Evolutionary conservation across 2,797 vertebrate genomes (phyloP), one percentile per base, ranked within the genome.

Genomic region (Lithobates pipiens): DNA sequence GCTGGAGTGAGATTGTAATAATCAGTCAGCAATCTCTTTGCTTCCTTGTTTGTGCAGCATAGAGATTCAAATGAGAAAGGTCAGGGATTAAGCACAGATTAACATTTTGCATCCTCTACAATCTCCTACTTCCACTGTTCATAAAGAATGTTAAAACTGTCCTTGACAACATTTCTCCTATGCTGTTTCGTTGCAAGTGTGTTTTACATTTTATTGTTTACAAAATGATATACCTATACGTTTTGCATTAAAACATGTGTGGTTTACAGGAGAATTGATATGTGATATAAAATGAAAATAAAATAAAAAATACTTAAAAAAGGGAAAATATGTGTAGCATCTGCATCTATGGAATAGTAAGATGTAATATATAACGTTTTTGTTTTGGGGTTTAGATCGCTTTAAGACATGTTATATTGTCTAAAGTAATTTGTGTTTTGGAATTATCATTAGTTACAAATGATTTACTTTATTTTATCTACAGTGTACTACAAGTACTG

Each of bases 81-180:
- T 83, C 74, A 84, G 7, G 78, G 89, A 89, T 88, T 89, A 89
- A 89, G 88, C 89, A 92, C 90, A 91, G 90, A 95, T 93, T 91
- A 93, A 93, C 90, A 89, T 70, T 89, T 90, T 88, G 89, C 86
- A 85, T 84, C 85, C 82, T 88, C 86, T 90, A 92, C 92, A 94
- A 92, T 94, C 92, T 92, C 88, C 85, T 84, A 88, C 89, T 91
- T 88, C 84, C 86, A 91, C 90, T 89, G 91, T 87, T 91, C 89
- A 89, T 91, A 90, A 89, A 85, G 90, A 92, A 91, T 89, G 93
- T 95, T 92, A 92, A 92, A 88, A 88, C 82, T 85, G 88, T 80
- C 89, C 88, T 89, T 69, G 88, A 89, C 88, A 88, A 89, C 80
- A 87, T 90, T 88, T 88, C 87, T 89, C 87, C 89, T 89, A 80